Evolutionary conservation across 1,140 invertebrate genomes (phyloP).

Genomic region (Drosophila pallidifrons): DNA sequence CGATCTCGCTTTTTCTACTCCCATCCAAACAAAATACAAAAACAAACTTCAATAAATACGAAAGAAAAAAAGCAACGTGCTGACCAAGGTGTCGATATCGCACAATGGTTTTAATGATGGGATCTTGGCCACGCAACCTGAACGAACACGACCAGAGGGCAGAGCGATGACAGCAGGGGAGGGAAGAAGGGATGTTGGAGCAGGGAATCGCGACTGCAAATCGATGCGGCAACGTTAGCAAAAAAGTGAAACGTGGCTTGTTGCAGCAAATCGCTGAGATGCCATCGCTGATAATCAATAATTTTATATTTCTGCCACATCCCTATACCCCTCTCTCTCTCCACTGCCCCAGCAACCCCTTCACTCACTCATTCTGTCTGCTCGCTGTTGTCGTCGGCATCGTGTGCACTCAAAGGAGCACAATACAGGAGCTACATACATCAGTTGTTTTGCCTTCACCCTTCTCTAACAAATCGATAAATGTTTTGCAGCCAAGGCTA

Average conservation of each 20-base stretch:
- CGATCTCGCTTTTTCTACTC: slow-evolving; percentile 76
- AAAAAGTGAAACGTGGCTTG: slow-evolving; percentile 63
- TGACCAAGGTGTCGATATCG: slow-evolving; percentile 78
- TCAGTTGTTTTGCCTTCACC: neutral
- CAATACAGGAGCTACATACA: neutral
- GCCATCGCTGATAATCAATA: slow-evolving; percentile 82
- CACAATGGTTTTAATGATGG: slow-evolving; percentile 83
- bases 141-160: slow-evolving; percentile 1
- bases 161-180: neutral
- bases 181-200: neutral
- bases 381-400: slow-evolving; percentile 33
- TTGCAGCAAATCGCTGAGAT: slow-evolving; percentile 74
- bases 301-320: slow-evolving; percentile 80
- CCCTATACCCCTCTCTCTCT: neutral
- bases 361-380: neutral
- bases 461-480: neutral
- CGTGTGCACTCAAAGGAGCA: slow-evolving; percentile 33
- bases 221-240: slow-evolving; percentile 14
- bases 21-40: slow-evolving; percentile 21
- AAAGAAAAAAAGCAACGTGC: slow-evolving; percentile 39
- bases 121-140: slow-evolving; percentile 48
- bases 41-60: slow-evolving; percentile 3
- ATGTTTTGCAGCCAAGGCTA: neutral
- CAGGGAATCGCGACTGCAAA: slow-evolving; percentile 5
- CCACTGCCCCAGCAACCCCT: slow-evolving; percentile 11